A percentile compares a stretch with the other conserved stretches of the same genome.
These are phyloP conservation scores for Xestia c-nigrum DNA, from an alignment of 2,888 invertebrate species.

Conservation along the genomic window DNA sequence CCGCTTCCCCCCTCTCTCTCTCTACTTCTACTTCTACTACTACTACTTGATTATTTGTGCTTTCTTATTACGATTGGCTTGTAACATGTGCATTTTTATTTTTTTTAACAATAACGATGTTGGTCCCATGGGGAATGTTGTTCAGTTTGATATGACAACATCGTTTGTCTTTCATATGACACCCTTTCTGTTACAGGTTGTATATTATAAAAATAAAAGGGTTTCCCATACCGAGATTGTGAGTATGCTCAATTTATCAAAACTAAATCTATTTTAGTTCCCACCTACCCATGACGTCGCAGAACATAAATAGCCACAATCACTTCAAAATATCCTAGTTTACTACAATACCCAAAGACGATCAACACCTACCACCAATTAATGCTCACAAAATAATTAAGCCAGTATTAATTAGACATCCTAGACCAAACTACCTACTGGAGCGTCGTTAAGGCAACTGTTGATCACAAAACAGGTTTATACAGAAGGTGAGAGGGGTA, in stretches of 20 bases:
- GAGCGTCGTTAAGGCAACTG: slow-evolving; percentile 55
- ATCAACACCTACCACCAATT: slow-evolving; percentile 45
- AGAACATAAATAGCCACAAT: not conserved
- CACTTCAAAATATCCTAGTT: not conserved
- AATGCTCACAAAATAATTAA: slow-evolving; percentile 52
- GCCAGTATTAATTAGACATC: slow-evolving; percentile 60
- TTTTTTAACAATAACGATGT: no score
- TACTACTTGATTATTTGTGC: no score
- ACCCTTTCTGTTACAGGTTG: no score
- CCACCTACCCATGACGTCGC: not conserved
- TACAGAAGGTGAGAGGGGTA: not conserved
- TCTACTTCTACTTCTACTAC: no score
- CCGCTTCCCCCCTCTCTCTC: no score
- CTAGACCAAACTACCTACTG: slow-evolving; percentile 53
- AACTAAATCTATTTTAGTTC: not conserved
- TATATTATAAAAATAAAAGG: no score
- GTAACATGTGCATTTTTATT: no score
- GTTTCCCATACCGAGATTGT: no score
- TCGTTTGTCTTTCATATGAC: no score
- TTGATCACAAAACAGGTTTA: not conserved
- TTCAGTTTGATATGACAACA: no score
- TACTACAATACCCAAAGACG: not conserved
- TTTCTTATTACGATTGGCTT: no score
- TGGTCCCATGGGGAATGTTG: no score
- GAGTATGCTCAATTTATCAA: not conserved